A percentile compares a stretch with the other conserved stretches of the same genome.
phyloP scores from a whole-genome alignment of 2,888 invertebrate species.

The Lycaena phlaeas region DNA sequence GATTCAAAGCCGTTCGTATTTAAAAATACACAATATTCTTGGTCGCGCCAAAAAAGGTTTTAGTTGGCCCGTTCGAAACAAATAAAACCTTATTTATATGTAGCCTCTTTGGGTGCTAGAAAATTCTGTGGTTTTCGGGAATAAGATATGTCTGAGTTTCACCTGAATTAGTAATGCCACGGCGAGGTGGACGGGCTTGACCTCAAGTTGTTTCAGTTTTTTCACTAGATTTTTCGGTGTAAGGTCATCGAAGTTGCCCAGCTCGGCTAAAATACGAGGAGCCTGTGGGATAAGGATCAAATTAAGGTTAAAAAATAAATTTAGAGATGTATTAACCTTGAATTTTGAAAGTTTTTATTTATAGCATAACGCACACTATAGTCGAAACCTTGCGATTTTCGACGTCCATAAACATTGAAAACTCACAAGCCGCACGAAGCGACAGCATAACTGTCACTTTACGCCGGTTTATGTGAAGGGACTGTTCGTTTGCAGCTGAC shows the following conservation, averaged over 20 bases:
- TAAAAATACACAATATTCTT: constrained; percentile 3
- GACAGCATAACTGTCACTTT: too few relatives aligned
- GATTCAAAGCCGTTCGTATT: neutral
- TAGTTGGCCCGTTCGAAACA: neutral
- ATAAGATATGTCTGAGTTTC: constrained; percentile 7
- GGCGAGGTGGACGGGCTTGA: constrained; percentile 50
- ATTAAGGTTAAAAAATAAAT: too few relatives aligned
- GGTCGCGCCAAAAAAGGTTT: constrained; percentile 3
- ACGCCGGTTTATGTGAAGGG: too few relatives aligned
- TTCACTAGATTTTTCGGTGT: constrained; percentile 41
- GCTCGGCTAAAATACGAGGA: constrained; percentile 40
- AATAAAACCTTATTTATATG: neutral
- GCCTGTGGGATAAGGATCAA: constrained; percentile 40
- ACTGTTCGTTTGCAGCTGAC: too few relatives aligned
- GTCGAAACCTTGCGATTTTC: too few relatives aligned
- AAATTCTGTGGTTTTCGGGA: neutral
- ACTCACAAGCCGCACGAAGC: too few relatives aligned
- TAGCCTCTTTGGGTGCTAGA: too few relatives aligned
- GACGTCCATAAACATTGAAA: too few relatives aligned
- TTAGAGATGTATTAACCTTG: too few relatives aligned
- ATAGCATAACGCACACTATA: too few relatives aligned
- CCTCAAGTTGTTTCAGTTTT: constrained; percentile 37
- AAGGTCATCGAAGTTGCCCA: constrained; percentile 47
- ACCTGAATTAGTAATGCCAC: constrained; percentile 48
- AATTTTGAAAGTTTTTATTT: too few relatives aligned